Base-by-base conservation (phyloP, 2,888 invertebrate genomes). In the Cotesia congregata region DNA sequence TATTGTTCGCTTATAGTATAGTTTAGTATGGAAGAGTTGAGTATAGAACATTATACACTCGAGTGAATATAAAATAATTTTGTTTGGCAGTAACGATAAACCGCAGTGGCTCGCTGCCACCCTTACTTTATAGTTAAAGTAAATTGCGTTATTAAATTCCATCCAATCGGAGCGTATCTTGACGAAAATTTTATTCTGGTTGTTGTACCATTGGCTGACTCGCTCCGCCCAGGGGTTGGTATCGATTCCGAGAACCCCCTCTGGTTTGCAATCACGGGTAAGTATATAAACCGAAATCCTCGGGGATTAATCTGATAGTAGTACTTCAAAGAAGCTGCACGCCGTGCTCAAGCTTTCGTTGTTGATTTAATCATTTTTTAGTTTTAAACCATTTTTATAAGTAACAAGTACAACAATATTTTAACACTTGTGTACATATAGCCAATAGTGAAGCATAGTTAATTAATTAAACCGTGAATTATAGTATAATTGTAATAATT, bases 161-260 rank as follows among this genome's bases (percentile, higher is more conserved):
- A n/a, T 39, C 77, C 77, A 74, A 77, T 77, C 74, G 12, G 17
- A 12, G 9, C 6, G 5, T 38, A 5, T n/a, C 59, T 69, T 82
- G 84, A 82, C 82, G 83, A 81, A 81, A 81, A 82, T 80, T 82
- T 81, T 78, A 72, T 79, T 79, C 74, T 75, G 70, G 73, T 50
- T 15, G 71, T 6, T 20, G 59, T 41, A 62, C 78, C 82, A 87
- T 88, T 86, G 85, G 86, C 67, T 76, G 72, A 20, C 75, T 30
- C 77, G 82, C 85, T 83, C 85, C 88, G 85, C 87, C 88, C 86
- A 84, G 85, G 85, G 84, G 85, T 83, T 85, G 85, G 86, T 86
- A 88, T 88, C 86, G 88, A 88, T 88, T 80, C 85, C 86, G 40
- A 64, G 62, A 38, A 41, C 80, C 84, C 84, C 82, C 83, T 78